Base-by-base conservation (phyloP, 2,888 invertebrate genomes). In the Eristalinus sepulchralis region DNA sequence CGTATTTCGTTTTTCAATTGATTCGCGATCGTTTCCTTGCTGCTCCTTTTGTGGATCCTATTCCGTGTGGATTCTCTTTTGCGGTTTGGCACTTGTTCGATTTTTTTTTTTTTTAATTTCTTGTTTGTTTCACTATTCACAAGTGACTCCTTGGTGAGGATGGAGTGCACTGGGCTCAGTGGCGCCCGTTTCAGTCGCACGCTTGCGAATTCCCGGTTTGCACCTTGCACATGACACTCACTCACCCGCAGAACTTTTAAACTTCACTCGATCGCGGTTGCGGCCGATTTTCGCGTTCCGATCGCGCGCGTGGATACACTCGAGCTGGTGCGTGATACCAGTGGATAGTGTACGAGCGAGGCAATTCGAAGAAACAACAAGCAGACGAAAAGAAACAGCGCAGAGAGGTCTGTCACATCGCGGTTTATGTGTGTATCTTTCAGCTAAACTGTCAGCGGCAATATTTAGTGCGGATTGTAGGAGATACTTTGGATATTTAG, bases 371-470 rank as follows among this genome's bases (percentile, higher is more conserved):
- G 36, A 71, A 71, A 27, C 36, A 57, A 67, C 2, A 20, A n/a
- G 39, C 27, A 3, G 47, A 34, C 55, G 47, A 63, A 59, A 33
- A 67, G 31, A 34, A 39, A 67, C 66, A 62, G 76, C 76, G 67
- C 80, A 67, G 72, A 75, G 59, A 53, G 57, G 76, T 77, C 57
- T 84, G 80, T 79, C 84, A 80, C 71, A 76, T 39, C 80, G 76
- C 84, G 80, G 66, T 66, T 80, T 72, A 76, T 47, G 59, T 85
- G 85, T 85, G 85, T 85, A 85, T 81, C 85, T 81, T 77, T 77
- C 81, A 81, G 77, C 85, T 77, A 79, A 85, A 81, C 85, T 81
- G 77, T 77, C 64, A 78, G 72, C 64, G 66, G 68, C 77, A 73
- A 77, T 81, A 77, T 81, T 85, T 63, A 85, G 84, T 85, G 47